phyloP scores from a whole-genome alignment of 2,113 vertebrate genomes.

The Gulo gulo region DNA sequence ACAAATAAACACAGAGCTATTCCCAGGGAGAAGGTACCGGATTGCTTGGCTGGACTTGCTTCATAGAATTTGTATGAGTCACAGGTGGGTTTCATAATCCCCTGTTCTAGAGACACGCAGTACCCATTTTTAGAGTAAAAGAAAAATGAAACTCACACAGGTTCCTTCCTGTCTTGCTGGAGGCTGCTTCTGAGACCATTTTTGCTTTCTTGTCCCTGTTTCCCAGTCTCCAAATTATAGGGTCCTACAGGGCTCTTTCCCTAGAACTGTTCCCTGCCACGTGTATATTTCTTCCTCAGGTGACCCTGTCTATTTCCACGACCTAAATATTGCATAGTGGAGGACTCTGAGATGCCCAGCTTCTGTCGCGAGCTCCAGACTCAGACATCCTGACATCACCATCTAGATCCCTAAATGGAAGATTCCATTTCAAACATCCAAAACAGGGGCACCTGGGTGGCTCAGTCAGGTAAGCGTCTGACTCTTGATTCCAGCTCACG shows the following conservation, averaged over 20 bases:
- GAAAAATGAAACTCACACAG: neutral
- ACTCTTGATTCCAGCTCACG: neutral
- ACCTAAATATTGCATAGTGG: neutral
- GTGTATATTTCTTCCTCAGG: fast-evolving
- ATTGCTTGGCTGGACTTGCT: neutral
- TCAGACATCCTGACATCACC: neutral
- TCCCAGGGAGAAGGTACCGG: fast-evolving
- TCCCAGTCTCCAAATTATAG: neutral
- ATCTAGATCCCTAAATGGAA: neutral
- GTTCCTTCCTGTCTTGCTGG: neutral
- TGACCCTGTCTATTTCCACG: too few relatives aligned
- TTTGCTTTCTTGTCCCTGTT: neutral
- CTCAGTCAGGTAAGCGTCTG: neutral
- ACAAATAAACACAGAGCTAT: fast-evolving
- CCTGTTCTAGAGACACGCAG: fast-evolving
- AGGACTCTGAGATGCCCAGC: fast-evolving
- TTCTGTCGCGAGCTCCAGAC: neutral
- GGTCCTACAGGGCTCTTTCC: neutral
- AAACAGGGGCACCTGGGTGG: neutral
- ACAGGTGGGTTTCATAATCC: neutral
- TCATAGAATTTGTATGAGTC: neutral
- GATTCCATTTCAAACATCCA: neutral
- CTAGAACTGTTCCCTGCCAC: neutral
- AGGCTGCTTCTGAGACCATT: neutral
- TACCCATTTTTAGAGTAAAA: neutral